phyloP scores from a whole-genome alignment of 2,797 vertebrate genomes.

The Rhynchotus rufescens region DNA sequence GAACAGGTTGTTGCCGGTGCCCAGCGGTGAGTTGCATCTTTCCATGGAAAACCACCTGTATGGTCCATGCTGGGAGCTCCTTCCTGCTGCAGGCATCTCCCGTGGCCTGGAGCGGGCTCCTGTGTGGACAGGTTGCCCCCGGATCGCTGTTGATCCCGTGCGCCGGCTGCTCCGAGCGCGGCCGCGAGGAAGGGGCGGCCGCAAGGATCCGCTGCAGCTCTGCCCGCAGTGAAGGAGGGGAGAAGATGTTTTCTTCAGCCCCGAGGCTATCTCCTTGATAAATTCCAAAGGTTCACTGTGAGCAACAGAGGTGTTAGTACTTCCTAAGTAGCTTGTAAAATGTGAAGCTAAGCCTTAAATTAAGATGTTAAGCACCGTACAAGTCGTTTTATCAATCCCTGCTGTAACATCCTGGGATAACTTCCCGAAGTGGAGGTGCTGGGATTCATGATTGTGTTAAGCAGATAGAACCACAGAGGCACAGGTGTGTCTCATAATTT shows the following conservation, averaged over 20 bases:
- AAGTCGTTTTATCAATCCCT: neutral
- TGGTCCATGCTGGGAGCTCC: accelerated
- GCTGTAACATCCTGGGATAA: neutral
- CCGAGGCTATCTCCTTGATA: slow-evolving; percentile 23
- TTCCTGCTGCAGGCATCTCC: neutral
- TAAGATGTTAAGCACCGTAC: slow-evolving; percentile 23
- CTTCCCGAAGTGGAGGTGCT: neutral
- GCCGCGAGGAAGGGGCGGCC: neutral
- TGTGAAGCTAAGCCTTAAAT: slow-evolving; percentile 28
- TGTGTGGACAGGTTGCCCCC: accelerated
- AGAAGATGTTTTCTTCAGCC: neutral
- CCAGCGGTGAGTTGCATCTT: neutral
- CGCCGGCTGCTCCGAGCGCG: neutral
- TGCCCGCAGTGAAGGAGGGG: neutral
- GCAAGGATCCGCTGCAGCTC: neutral
- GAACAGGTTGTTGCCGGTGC: neutral
- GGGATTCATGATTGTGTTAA: neutral
- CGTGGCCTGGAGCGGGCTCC: accelerated
- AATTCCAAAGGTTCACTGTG: slow-evolving; percentile 35
- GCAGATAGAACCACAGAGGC: neutral
- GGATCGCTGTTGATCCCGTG: neutral
- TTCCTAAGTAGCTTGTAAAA: slow-evolving; percentile 33
- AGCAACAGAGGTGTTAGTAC: slow-evolving; percentile 7
- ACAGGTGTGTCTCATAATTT: neutral
- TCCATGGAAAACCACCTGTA: neutral